Evolutionary conservation across 2,888 invertebrate genomes (phyloP).

Genomic region (Syrista parreyssii): DNA sequence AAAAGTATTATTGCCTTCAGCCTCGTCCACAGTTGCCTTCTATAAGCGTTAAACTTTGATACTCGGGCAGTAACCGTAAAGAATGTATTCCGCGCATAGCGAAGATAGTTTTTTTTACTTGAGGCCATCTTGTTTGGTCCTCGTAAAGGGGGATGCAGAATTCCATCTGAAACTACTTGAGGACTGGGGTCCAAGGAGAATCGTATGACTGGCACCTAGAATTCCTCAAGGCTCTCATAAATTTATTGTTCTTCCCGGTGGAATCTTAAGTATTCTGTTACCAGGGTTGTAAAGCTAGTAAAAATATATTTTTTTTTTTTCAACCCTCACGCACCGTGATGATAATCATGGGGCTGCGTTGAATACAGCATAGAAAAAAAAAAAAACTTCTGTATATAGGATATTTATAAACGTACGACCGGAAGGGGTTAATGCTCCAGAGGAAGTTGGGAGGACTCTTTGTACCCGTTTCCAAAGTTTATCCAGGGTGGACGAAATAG

Average conservation of each 20-base stretch:
- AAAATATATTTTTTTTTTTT: neutral
- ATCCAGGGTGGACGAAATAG: neutral
- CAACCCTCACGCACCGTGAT: neutral
- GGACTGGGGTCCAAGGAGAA: neutral
- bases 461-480: neutral
- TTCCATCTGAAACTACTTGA: neutral
- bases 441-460: neutral
- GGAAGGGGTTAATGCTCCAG: neutral
- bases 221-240: neutral
- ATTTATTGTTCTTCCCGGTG: neutral
- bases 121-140: neutral
- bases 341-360: neutral
- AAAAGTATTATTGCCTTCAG: neutral
- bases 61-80: neutral
- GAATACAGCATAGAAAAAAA: neutral
- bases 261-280: neutral
- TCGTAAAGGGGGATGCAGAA: neutral
- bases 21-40: neutral
- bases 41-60: neutral
- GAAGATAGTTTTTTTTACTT: neutral
- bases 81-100: neutral
- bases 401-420: neutral
- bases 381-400: neutral
- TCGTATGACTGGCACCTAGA: neutral
- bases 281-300: neutral